Evolutionary conservation across 2,113 vertebrate genomes (phyloP).

Genomic region (Rattus rattus): DNA sequence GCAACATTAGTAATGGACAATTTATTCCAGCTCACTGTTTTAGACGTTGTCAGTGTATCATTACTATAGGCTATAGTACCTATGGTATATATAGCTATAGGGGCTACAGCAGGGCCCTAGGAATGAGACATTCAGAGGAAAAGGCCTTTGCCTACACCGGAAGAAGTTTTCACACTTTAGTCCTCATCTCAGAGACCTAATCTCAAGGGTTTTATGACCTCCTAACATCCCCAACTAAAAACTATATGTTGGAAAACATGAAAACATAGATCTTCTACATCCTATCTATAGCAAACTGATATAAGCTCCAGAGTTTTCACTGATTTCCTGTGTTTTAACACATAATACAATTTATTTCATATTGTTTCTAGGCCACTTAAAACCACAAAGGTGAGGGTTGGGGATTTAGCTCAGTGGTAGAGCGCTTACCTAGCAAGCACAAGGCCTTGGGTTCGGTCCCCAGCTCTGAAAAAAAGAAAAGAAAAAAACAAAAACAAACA

Average conservation of each 20-base stretch:
- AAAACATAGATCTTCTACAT: neutral
- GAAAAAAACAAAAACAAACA: no score
- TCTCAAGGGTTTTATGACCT: neutral
- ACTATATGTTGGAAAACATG: neutral
- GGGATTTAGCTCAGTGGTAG: no score
- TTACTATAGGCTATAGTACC: neutral
- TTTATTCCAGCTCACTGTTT: neutral
- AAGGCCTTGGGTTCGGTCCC: no score
- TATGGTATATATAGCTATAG: no score
- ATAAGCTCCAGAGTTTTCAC: neutral
- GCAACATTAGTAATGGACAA: neutral
- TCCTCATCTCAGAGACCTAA: neutral
- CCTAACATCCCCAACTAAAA: neutral
- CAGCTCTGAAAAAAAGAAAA: no score
- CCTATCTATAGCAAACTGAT: neutral
- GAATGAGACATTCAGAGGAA: neutral
- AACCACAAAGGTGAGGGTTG: neutral
- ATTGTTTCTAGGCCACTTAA: neutral
- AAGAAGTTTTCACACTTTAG: no score
- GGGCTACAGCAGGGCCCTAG: neutral
- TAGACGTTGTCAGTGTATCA: neutral
- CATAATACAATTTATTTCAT: neutral
- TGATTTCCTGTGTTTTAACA: neutral
- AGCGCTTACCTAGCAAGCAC: no score
- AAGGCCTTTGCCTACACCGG: neutral